Base-by-base conservation (phyloP, 2,888 invertebrate species). In the Hemaris fuciformis region DNA sequence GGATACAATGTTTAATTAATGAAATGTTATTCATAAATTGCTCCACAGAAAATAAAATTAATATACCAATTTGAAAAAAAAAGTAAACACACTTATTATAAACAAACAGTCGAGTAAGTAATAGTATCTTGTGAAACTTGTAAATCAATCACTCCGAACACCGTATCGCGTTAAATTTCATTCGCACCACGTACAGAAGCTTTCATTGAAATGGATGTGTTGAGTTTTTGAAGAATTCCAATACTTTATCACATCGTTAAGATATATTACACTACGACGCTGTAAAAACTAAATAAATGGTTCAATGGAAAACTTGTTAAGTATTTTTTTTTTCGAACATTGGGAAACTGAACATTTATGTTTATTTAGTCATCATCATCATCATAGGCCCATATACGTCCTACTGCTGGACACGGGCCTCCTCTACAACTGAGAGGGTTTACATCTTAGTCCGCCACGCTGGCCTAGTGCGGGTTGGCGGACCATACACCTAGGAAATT, bases 191-290 rank as follows among this genome's bases (percentile, higher is more conserved):
- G 80, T 78, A 70, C 68, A 62, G 69, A 74, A 72, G 76, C 80
- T 77, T 76, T 79, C 79, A 80, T 80, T 80, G 79, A 80, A 80
- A 80, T 74, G 72, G 76, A 80, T 75, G 73, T 74, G 75, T 73
- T 67, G 75, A 74, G 71, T 72, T 72, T 67, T 69, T 69, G 74
- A 71, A 71, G 77, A 77, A 75, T 73, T 77, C 73, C 70, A 80
- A 74, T 79, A 77, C 76, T 77, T 80, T 77, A 72, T 81, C 79
- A 76, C 75, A 74, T 79, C 79, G 72, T 74, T 70, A 41, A 27
- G 60, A 41, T 53, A 53, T 53, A 53, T 53, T 48, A 48, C 53
- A 18, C 31, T 53, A 60, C 53, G 60, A 25, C 34, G 41, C 18
- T 53, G 25, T 41, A 53, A 38, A 18, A 38, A 15, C 48, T 25